These are phyloP conservation scores for Muricea muricata DNA, from an alignment of 92 coral and sea anemone species.

Conservation along the genomic window DNA sequence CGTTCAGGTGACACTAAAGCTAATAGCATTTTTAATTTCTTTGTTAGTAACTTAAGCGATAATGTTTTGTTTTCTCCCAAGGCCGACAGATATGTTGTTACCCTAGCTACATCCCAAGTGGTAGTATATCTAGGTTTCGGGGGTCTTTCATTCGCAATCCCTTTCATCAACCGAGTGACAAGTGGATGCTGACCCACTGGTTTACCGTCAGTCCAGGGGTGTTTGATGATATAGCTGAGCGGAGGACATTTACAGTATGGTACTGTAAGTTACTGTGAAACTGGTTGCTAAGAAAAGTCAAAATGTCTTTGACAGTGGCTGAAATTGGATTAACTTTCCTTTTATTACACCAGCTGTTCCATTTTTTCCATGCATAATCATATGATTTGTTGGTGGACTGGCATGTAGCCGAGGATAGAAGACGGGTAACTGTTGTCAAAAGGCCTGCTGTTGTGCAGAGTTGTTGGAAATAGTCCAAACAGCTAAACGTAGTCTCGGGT, in stretches of 20 bases:
- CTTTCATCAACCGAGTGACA: slow-evolving; percentile 10
- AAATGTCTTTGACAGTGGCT: slow-evolving; percentile 30
- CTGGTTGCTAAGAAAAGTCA: slow-evolving; percentile 17
- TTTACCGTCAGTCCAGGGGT: neutral
- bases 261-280: slow-evolving; percentile 1
- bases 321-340: slow-evolving; percentile 56
- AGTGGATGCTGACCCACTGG: slow-evolving; percentile 27
- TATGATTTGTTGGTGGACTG: slow-evolving; percentile 56
- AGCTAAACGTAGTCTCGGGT: slow-evolving; percentile 55
- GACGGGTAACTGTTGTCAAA: slow-evolving; percentile 51
- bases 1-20: slow-evolving; percentile 52
- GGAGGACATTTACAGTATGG: neutral
- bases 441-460: too few relatives aligned
- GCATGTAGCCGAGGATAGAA: slow-evolving; percentile 62
- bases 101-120: slow-evolving; percentile 31
- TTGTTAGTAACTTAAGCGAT: slow-evolving; percentile 12
- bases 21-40: slow-evolving; percentile 35
- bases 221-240: neutral
- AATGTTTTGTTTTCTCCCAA: slow-evolving; percentile 15
- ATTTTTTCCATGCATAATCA: slow-evolving; percentile 44
- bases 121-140: slow-evolving; percentile 30
- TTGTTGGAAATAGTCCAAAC: too few relatives aligned
- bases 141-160: slow-evolving; percentile 30
- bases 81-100: neutral
- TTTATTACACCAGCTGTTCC: slow-evolving; percentile 53